Percentiles rank a stretch among this genome's conserved stretches.
Conservation (phyloP, 2,888 invertebrate species). For the Pandemis corylana region DNA sequence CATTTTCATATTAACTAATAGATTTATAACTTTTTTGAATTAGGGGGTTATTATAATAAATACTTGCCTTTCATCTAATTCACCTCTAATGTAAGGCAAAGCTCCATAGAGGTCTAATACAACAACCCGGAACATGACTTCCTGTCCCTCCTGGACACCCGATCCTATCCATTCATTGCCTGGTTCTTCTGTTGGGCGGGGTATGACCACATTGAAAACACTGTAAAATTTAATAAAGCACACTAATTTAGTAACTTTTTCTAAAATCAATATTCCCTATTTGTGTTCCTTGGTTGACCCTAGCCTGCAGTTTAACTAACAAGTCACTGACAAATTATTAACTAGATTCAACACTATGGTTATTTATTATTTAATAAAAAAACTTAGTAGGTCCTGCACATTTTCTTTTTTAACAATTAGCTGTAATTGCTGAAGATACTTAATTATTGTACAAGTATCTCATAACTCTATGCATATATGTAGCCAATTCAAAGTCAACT, state of each 20-base stretch:
- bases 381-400: no score
- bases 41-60: not conserved
- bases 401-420: no score
- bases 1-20: no score
- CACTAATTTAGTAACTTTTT: not conserved
- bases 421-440: no score
- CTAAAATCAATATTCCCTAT: not conserved
- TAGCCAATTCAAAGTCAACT: no score
- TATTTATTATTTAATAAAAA: no score
- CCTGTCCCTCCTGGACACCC: conserved; percentile 84
- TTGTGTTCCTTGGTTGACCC: not conserved
- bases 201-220: conserved; percentile 89
- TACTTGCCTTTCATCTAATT: conserved; percentile 80
- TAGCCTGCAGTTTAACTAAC: not conserved
- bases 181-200: conserved; percentile 80
- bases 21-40: no score
- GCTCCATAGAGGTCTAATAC: conserved; percentile 84
- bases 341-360: no score
- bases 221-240: conserved; percentile 58
- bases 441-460: no score
- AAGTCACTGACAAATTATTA: no score
- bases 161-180: conserved; percentile 85
- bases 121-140: conserved; percentile 85
- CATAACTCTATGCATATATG: no score
- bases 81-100: conserved; percentile 87